Conservation (phyloP, 2,797 vertebrate species). For the Argyrosomus regius region DNA sequence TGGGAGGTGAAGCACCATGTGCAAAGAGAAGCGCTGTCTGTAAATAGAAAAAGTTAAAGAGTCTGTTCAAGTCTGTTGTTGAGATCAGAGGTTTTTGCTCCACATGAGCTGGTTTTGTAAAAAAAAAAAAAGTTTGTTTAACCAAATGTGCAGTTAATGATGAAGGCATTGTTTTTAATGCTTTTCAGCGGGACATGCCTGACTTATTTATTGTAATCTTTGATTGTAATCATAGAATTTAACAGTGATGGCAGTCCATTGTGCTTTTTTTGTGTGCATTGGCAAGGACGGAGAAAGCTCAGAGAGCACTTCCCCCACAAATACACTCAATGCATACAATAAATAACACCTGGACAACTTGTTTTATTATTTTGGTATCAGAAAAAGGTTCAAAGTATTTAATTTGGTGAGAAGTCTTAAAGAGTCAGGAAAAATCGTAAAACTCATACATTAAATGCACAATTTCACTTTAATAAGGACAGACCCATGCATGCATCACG, state of each 20-base stretch:
- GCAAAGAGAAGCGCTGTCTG: constrained; percentile 43
- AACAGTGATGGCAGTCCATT: neutral
- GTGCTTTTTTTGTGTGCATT: neutral
- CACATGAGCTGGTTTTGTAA: neutral
- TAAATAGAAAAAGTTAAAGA: constrained; percentile 63
- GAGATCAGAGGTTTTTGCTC: constrained; percentile 40
- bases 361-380: neutral
- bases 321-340: neutral
- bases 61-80: constrained; percentile 39
- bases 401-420: neutral
- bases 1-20: constrained; percentile 40
- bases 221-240: neutral
- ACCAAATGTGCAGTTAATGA: constrained; percentile 23
- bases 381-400: neutral
- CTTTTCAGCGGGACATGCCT: neutral
- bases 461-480: neutral
- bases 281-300: neutral
- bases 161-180: neutral
- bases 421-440: neutral
- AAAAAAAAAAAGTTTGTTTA: constrained; percentile 27
- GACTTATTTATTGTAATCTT: neutral
- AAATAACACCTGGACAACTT: neutral
- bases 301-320: neutral
- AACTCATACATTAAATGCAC: neutral
- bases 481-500: neutral